These are phyloP conservation scores for Parus major DNA, from an alignment of 2,113 vertebrate species.

Conservation along the genomic window DNA sequence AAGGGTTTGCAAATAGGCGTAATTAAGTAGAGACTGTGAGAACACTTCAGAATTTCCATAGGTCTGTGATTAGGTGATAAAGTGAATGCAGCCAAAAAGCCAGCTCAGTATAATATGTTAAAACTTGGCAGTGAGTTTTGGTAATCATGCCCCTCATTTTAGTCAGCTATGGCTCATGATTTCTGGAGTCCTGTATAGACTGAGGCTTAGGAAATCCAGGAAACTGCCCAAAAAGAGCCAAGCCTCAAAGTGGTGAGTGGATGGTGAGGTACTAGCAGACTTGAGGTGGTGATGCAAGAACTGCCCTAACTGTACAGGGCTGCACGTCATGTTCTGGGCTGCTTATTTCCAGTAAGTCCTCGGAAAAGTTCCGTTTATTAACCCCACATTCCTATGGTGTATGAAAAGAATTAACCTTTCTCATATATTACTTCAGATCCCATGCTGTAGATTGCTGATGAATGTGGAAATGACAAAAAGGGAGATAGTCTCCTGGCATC, in stretches of 20 bases:
- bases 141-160: neutral
- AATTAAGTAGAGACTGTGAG: neutral
- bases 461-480: neutral
- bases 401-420: neutral
- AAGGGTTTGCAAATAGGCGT: neutral
- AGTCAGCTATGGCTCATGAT: neutral
- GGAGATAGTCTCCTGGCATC: neutral
- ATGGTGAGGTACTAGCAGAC: neutral
- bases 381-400: accelerated
- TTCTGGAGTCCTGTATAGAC: neutral
- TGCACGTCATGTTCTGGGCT: neutral
- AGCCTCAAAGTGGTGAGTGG: neutral
- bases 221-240: neutral
- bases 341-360: neutral
- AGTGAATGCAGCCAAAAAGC: neutral
- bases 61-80: neutral
- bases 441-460: neutral
- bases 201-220: neutral
- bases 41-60: neutral
- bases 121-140: neutral
- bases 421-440: neutral
- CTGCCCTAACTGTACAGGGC: neutral
- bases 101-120: neutral
- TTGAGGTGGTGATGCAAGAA: neutral
- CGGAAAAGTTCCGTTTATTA: neutral